A percentile compares a stretch with the other conserved stretches of the same genome.
These are phyloP conservation scores for Sarcophaga carnaria DNA, from an alignment of 2,888 invertebrate genomes.

Conservation along the genomic window DNA sequence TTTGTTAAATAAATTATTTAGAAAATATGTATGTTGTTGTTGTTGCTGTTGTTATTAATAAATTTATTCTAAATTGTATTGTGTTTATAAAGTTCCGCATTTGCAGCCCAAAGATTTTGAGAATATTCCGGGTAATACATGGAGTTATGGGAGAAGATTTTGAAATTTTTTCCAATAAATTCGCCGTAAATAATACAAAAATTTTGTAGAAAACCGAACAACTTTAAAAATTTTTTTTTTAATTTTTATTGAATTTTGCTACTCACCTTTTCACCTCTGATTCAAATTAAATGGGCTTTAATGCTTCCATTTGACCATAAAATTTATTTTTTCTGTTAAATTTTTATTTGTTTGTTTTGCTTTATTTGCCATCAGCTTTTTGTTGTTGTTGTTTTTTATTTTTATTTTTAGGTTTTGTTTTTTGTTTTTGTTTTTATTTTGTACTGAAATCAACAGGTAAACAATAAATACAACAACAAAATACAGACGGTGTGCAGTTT, in stretches of 20 bases:
- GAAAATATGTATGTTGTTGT: no score
- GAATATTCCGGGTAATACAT: no score
- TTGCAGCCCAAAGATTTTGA: no score
- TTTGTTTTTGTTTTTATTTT: constrained; percentile 23
- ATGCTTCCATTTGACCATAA: no score
- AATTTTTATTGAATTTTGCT: no score
- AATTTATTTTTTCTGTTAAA: no score
- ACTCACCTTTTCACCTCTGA: no score
- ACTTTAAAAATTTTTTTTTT: no score
- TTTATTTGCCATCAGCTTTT: neutral
- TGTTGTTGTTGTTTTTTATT: neutral
- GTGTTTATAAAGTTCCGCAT: constrained; percentile 18
- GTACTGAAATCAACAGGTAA: constrained; percentile 63
- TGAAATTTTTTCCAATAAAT: neutral
- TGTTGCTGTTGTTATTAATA: no score
- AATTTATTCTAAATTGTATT: neutral
- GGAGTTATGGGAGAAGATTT: neutral
- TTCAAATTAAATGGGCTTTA: no score
- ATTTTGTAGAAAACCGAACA: neutral
- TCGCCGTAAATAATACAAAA: neutral
- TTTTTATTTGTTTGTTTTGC: neutral
- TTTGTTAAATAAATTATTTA: no score
- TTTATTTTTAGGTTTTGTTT: constrained; percentile 15
- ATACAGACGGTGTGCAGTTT: constrained; percentile 43
- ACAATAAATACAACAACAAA: constrained; percentile 30